These are phyloP conservation scores for Aptenodytes patagonicus DNA, from an alignment of 2,113 vertebrate species.

Conservation along the genomic window DNA sequence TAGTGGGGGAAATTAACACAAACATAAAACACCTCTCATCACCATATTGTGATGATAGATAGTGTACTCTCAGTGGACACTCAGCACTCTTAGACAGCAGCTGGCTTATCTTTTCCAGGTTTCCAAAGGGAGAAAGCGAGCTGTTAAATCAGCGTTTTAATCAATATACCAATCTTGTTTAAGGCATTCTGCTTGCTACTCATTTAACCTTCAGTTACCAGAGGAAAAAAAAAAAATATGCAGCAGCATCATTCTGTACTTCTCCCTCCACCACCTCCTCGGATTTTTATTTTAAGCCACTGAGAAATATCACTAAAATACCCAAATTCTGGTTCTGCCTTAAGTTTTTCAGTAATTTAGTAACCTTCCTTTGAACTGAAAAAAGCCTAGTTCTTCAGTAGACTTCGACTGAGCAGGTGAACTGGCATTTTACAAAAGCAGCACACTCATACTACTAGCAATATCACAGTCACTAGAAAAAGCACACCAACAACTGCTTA, in stretches of 20 bases:
- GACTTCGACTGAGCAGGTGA: neutral
- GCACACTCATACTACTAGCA: neutral
- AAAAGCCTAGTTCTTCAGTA: neutral
- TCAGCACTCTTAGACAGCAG: conserved; percentile 91
- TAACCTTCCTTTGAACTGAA: neutral
- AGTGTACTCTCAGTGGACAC: conserved; percentile 87
- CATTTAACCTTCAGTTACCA: conserved; percentile 83
- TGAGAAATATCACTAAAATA: conserved; percentile 46
- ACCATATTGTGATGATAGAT: conserved; percentile 99
- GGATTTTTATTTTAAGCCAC: conserved; percentile 32
- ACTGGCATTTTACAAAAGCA: neutral
- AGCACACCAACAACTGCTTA: neutral
- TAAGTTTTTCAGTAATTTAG: neutral
- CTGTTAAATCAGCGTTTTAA: conserved; percentile 97
- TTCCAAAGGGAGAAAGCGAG: conserved; percentile 83
- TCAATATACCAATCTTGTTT: conserved; percentile 98
- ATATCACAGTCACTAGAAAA: neutral
- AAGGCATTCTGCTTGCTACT: conserved; percentile 80
- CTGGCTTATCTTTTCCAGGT: conserved; percentile 93
- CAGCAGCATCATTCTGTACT: conserved; percentile 18
- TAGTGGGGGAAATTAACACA: conserved; percentile 99
- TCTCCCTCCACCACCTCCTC: neutral
- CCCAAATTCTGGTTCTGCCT: neutral
- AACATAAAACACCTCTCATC: conserved; percentile 99
- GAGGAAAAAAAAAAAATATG: conserved; percentile 46